Base-by-base conservation (phyloP, 2,797 vertebrate genomes). In the Sebastes iracundus region DNA sequence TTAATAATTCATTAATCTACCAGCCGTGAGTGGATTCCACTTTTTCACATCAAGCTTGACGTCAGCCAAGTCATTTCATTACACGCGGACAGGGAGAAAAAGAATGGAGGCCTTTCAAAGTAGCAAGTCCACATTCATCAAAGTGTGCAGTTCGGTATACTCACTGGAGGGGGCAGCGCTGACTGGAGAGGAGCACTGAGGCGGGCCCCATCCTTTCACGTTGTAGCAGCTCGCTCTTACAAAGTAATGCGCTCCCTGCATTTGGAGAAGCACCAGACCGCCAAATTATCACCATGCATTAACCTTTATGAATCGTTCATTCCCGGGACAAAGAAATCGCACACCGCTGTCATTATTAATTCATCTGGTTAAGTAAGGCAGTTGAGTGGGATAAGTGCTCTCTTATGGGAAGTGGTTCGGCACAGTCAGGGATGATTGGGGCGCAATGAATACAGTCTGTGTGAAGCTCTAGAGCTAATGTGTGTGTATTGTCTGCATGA, bases 141-240 rank as follows among this genome's bases (percentile, higher is more conserved):
- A 63, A 66, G 78, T 62, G 33, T 83, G 85, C 59, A 90, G 80
- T 88, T 86, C 72, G 35, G 72, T 7, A 3, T 92, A 96, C 96
- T 96, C 89, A 96, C 96, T 95, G 83, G 96, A 96, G 84, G 95
- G 96, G 88, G 93, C 89, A 89, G 93, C 93, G 38, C 95, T 92
- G 84, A 81, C 84, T 6, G 96, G 96, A 63, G 90, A 82, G 6
- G 95, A 95, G 84, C 64, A 80, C 90, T 94, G 94, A 67, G 93
- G 82, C 1, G 80, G 92, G 6, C 96, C 95, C 95, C 95, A 96
- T 88, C 96, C 96, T 84, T 93, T 95, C 82, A 96, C 92, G 18
- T 96, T 96, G 90, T 90, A 95, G 80, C 94, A 94, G 16, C 91
- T 93, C 62, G 90, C 96, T 85, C 95, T 93, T 22, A 96, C 93